Conservation (phyloP, 30 jellyfish, hydroid and myxozoan genomes). For the Mastigias papua region DNA sequence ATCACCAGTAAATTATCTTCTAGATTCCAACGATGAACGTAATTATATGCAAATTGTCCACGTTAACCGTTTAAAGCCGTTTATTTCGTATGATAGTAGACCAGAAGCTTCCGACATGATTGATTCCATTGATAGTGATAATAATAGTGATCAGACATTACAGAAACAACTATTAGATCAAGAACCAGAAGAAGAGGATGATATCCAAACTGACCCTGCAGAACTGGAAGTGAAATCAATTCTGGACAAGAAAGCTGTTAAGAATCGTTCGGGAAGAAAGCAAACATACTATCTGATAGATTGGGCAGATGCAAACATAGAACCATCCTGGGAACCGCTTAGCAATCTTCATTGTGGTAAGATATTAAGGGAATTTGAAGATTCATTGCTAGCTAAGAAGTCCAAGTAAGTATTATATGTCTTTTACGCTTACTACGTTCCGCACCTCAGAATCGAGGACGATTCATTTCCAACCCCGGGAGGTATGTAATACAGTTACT, state of each 20-base stretch:
- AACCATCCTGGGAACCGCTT: slow-evolving; percentile 41
- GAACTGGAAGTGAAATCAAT: slow-evolving; percentile 16
- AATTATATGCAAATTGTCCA: slow-evolving; percentile 48
- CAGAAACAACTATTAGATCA: not conserved
- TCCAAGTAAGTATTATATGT: not conserved
- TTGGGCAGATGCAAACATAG: slow-evolving; percentile 38
- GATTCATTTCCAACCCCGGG: slow-evolving; percentile 35
- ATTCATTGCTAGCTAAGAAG: slow-evolving; percentile 21
- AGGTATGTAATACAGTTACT: slow-evolving; percentile 10
- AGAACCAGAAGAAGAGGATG: slow-evolving; percentile 5
- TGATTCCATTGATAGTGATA: not conserved
- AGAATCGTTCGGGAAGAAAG: slow-evolving; percentile 33
- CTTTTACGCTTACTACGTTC: not conserved
- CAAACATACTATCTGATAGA: slow-evolving; percentile 27
- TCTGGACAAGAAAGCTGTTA: not conserved
- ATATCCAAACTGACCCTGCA: slow-evolving; percentile 4
- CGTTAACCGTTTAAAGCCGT: slow-evolving; percentile 46
- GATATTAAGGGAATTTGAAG: slow-evolving; percentile 30
- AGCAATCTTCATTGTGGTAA: slow-evolving; percentile 22
- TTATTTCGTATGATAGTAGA: slow-evolving; percentile 5
- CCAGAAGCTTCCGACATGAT: not conserved
- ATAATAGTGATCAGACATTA: not conserved
- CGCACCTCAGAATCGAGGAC: slow-evolving; percentile 39
- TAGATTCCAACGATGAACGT: slow-evolving; percentile 47
- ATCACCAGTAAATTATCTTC: slow-evolving; percentile 53